Evolutionary conservation across 1,140 invertebrate species (phyloP).

Genomic region (Mactra quadrangularis): DNA sequence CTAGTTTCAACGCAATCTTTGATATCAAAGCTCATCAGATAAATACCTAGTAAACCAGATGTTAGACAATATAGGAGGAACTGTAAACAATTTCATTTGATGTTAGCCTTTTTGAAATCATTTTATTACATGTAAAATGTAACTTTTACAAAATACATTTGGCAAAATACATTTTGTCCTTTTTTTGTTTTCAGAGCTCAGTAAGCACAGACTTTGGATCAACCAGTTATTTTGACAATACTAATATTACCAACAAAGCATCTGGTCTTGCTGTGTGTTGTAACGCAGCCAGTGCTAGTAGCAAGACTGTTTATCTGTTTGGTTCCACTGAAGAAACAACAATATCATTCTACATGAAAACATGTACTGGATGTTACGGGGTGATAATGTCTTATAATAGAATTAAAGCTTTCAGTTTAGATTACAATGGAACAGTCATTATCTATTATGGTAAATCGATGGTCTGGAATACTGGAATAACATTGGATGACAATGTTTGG

Average conservation of each 20-base stretch:
- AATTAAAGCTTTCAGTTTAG: slow-evolving; percentile 33
- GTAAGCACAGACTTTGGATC: slow-evolving; percentile 20
- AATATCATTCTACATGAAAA: slow-evolving; percentile 46
- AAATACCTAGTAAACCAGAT: no score
- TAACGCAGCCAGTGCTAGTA: slow-evolving; percentile 29
- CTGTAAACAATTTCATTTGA: no score
- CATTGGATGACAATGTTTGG: slow-evolving; percentile 50
- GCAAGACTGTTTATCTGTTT: slow-evolving; percentile 35
- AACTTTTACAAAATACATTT: no score
- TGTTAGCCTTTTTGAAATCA: no score
- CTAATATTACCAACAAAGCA: slow-evolving; percentile 4
- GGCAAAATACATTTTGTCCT: no score
- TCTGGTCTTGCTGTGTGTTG: slow-evolving; percentile 48
- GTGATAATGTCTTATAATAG: slow-evolving; percentile 40
- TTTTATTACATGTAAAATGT: no score
- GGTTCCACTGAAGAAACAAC: slow-evolving; percentile 24
- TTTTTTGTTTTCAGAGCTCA: slow-evolving; percentile 40
- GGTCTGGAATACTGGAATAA: slow-evolving; percentile 9
- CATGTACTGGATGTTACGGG: slow-evolving; percentile 44
- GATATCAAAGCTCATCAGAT: no score
- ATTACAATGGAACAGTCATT: slow-evolving; percentile 1
- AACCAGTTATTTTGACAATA: slow-evolving; percentile 28
- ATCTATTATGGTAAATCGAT: slow-evolving; percentile 26
- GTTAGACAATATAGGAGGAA: no score
- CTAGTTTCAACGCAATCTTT: no score